Percentiles rank a stretch among this genome's conserved stretches.
Evolutionary conservation across 2,888 invertebrate species (phyloP).

Genomic region (Eucriotettix oculatus): DNA sequence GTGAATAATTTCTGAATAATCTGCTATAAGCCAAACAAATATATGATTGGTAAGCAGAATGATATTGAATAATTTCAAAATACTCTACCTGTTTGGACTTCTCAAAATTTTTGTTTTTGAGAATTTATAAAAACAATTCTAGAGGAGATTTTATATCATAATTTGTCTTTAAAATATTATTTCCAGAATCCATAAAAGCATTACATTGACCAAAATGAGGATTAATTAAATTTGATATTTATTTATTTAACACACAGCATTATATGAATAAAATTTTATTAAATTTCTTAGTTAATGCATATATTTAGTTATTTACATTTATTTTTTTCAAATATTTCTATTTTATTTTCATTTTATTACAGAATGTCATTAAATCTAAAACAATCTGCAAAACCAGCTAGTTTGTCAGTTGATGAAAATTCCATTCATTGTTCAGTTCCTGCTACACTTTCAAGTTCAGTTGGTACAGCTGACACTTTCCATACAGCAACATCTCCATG

Average conservation of each 20-base stretch:
- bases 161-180: no score
- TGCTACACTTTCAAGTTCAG: slow-evolving; percentile 6
- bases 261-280: no score
- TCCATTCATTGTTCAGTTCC: background rate
- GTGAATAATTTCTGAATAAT: no score
- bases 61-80: no score
- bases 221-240: no score
- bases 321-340: slow-evolving; percentile 1
- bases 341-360: slow-evolving; percentile 14
- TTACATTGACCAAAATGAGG: no score
- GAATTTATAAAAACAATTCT: background rate
- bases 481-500: slow-evolving; percentile 53
- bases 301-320: background rate
- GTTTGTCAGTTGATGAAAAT: background rate
- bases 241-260: no score
- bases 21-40: no score
- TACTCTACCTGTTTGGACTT: no score
- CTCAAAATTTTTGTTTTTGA: background rate
- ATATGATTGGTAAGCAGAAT: no score
- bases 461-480: slow-evolving; percentile 47
- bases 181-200: no score
- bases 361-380: slow-evolving; percentile 54
- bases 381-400: slow-evolving; percentile 26
- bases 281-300: background rate
- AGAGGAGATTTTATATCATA: no score